Evolutionary conservation across 2,113 vertebrate species (phyloP).

Genomic region (Amphiprion ocellaris): DNA sequence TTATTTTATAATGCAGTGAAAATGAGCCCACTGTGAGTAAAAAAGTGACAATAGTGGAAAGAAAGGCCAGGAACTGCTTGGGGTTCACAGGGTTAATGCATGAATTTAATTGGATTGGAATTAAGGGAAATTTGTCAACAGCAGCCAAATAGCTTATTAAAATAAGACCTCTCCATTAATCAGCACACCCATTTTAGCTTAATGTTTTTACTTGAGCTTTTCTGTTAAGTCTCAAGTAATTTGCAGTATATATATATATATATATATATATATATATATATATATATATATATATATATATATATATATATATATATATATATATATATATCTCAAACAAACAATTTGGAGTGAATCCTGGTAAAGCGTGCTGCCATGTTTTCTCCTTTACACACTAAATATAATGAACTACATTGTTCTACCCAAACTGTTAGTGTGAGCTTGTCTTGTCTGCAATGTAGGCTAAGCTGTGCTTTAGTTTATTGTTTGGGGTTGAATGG

Average conservation of each 20-base stretch:
- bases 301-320: too few species aligned
- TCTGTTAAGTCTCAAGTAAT: constrained; percentile 24
- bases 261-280: background rate
- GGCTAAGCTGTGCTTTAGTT: constrained; percentile 56
- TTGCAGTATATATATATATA: background rate
- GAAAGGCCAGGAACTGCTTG: too few species aligned
- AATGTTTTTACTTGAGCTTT: constrained; percentile 23
- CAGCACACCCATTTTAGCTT: constrained; percentile 8
- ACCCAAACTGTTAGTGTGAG: constrained; percentile 24
- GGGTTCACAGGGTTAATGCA: too few species aligned
- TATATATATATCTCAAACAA: constrained; percentile 15
- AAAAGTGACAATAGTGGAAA: too few species aligned
- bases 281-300: background rate
- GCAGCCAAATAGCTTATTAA: constrained; percentile 23
- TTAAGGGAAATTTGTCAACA: background rate
- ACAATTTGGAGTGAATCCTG: constrained; percentile 30
- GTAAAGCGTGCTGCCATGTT: constrained; percentile 28
- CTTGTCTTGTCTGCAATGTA: constrained; percentile 48
- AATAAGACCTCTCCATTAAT: constrained; percentile 18
- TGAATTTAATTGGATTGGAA: constrained; percentile 24
- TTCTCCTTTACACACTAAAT: constrained; percentile 33
- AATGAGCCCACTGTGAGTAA: too few species aligned
- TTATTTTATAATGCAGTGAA: too few species aligned
- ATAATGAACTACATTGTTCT: constrained; percentile 49
- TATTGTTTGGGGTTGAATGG: constrained; percentile 63